Evolutionary conservation across 2,113 vertebrate species (phyloP).

Genomic region (Oreamnos americanus): DNA sequence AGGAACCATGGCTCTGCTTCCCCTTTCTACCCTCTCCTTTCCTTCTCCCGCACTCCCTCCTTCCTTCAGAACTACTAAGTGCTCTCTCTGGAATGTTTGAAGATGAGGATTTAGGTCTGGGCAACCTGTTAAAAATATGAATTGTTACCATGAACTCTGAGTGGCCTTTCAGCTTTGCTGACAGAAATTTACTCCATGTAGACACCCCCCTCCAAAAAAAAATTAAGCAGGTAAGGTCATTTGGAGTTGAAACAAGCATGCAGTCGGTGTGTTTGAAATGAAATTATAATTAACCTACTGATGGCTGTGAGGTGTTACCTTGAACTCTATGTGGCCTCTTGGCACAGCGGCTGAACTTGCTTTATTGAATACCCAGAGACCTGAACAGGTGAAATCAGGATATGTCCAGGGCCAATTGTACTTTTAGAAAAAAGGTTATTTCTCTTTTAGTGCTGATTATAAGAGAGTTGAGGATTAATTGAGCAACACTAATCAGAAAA

Average conservation of each 20-base stretch:
- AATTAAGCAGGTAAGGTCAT: conserved; percentile 80
- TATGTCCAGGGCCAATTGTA: conserved; percentile 65
- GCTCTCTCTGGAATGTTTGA: conserved; percentile 55
- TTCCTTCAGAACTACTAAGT: conserved; percentile 51
- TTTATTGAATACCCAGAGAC: conserved; percentile 72
- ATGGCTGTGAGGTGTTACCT: conserved; percentile 75
- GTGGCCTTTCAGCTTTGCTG: conserved; percentile 79
- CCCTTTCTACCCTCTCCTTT: not conserved
- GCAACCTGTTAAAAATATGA: conserved; percentile 73
- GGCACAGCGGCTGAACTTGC: conserved; percentile 78
- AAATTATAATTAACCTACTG: conserved; percentile 65
- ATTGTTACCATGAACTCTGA: conserved; percentile 78
- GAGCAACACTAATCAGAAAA: conserved; percentile 70
- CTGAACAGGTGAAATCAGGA: conserved; percentile 77
- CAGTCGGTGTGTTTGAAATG: conserved; percentile 67
- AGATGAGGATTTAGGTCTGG: conserved; percentile 74
- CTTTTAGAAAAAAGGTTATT: conserved; percentile 65
- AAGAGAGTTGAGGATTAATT: conserved; percentile 57
- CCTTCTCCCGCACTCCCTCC: not conserved
- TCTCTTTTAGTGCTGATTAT: conserved; percentile 52
- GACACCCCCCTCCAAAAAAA: not conserved
- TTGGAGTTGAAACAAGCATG: conserved; percentile 79
- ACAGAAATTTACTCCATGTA: conserved; percentile 75
- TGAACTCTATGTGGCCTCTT: conserved; percentile 79
- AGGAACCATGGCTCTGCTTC: not conserved